Evolutionary conservation across 2,888 invertebrate genomes (phyloP).

Genomic region (Orthosia cruda): DNA sequence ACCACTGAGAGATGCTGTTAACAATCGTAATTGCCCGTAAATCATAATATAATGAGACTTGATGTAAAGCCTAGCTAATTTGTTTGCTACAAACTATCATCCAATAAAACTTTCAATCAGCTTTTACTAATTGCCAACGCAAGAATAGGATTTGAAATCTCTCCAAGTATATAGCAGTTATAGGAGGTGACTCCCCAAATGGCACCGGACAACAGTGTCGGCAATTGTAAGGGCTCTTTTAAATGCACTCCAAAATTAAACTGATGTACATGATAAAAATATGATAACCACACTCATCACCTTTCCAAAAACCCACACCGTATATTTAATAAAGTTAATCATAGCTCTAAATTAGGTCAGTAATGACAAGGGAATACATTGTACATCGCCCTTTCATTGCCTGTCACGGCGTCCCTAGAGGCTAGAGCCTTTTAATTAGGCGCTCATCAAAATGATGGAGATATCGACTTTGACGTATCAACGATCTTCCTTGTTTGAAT

Average conservation of each 20-base stretch:
- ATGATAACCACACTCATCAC: constrained; percentile 23
- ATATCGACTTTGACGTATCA: constrained; percentile 37
- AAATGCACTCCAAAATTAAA: constrained; percentile 7
- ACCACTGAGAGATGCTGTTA: no score
- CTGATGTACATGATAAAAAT: constrained; percentile 16
- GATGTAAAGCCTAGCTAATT: no score
- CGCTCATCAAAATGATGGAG: constrained; percentile 41
- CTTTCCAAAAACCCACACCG: constrained; percentile 33
- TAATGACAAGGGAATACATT: constrained; percentile 27
- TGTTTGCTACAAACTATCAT: no score
- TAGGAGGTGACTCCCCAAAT: neutral
- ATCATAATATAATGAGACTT: no score
- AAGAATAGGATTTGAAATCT: neutral
- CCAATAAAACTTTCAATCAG: no score
- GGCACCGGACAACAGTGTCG: neutral
- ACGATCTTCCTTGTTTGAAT: neutral
- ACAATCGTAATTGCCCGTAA: no score
- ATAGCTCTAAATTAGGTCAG: constrained; percentile 34
- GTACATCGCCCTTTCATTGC: constrained; percentile 17
- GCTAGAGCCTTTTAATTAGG: constrained; percentile 53
- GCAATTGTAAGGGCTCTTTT: neutral
- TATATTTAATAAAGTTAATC: constrained; percentile 49
- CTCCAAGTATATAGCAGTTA: neutral
- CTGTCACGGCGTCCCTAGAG: constrained; percentile 41
- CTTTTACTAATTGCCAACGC: neutral